Conservation (phyloP, 2,888 invertebrate genomes). For the Caenorhabditis sp. region DNA sequence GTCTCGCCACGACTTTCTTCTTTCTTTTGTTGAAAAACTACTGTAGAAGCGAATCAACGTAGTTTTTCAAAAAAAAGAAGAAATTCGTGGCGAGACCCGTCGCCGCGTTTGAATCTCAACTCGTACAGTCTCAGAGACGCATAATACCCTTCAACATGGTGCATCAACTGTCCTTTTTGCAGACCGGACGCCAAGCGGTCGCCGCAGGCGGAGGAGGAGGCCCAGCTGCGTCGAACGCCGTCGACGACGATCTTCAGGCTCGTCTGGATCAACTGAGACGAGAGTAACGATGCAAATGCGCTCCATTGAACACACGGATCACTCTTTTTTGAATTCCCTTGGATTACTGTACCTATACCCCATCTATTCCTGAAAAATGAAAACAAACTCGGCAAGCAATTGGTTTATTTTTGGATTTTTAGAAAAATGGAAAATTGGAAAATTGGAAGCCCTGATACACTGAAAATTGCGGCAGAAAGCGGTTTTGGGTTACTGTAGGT, state of each 20-base stretch:
- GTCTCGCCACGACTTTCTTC: no score
- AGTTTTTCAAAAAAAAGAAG: no score
- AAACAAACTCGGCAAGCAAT: slow-evolving; percentile 18
- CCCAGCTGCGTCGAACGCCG: slow-evolving; percentile 84
- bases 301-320: no score
- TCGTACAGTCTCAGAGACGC: no score
- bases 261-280: slow-evolving; percentile 71
- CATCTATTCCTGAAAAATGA: no score
- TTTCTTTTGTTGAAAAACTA: no score
- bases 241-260: slow-evolving; percentile 93
- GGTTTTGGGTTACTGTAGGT: slow-evolving; percentile 16
- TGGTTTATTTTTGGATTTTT: slow-evolving; percentile 15
- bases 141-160: no score
- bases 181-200: slow-evolving; percentile 82
- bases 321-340: slow-evolving; percentile 3
- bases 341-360: not conserved
- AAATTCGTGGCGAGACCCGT: no score
- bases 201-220: slow-evolving; percentile 57
- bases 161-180: slow-evolving; percentile 20
- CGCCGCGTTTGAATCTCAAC: no score
- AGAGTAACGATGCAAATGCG: no score
- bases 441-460: not conserved
- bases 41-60: no score
- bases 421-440: not conserved
- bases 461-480: slow-evolving; percentile 3